phyloP scores from a whole-genome alignment of 2,113 vertebrate genomes.

The Toxostoma redivivum region DNA sequence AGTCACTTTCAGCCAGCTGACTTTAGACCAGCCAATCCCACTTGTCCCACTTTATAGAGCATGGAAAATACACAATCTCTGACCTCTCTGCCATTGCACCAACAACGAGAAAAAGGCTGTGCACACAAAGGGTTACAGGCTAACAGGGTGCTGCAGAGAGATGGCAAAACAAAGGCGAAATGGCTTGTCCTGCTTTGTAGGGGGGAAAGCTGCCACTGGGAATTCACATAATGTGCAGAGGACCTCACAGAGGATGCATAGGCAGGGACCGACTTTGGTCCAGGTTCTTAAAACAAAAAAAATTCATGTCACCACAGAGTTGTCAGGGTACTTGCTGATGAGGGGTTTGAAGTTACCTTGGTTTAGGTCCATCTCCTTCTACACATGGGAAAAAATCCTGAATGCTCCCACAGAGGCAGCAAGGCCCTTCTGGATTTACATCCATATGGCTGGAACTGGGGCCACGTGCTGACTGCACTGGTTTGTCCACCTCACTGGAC shows the following conservation, averaged over 20 bases:
- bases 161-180: neutral
- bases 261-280: neutral
- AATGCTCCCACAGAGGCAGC: neutral
- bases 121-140: neutral
- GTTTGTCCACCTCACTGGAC: neutral
- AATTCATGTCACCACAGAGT: neutral
- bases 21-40: neutral
- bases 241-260: neutral
- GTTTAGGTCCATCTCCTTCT: neutral
- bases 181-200: neutral
- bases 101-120: neutral
- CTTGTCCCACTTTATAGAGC: neutral
- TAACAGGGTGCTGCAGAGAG: neutral
- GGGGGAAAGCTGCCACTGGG: neutral
- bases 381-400: neutral
- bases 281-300: neutral
- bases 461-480: rapidly evolving
- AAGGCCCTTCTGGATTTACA: neutral
- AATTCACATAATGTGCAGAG: neutral
- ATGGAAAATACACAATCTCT: neutral
- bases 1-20: neutral
- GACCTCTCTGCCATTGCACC: neutral
- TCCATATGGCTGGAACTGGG: neutral
- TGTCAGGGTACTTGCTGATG: neutral
- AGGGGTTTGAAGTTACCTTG: neutral